Evolutionary conservation across 2,797 vertebrate species (phyloP), one percentile per base, ranked within the genome.

Genomic region (Halcyon chelicuti): DNA sequence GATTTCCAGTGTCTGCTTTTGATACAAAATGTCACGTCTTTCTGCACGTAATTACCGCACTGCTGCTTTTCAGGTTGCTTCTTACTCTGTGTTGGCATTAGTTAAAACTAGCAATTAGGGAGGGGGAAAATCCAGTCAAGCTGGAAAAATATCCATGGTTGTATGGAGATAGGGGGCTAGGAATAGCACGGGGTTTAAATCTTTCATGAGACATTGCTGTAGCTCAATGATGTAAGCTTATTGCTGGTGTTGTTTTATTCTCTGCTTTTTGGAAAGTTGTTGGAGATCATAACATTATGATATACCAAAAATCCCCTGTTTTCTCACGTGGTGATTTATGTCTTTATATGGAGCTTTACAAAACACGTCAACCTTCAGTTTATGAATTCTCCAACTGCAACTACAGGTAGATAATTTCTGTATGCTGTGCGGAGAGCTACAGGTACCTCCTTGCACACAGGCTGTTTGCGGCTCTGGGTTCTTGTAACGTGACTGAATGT

Each of bases 51-150:
- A 91, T 68, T 83, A 14, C 62, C 58, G 70, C 70, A 5, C 44
- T 35, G 54, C 66, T 31, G 62, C 44, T 78, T 90, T 86, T 81
- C 21, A 66, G 78, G 82, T 44, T 78, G 76, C 17, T 75, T 88
- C 26, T 90, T 63, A 29, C 49, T 55, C 81, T 71, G 0, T 1
- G 7, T 60, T 73, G 49, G 37, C 49, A 72, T 86, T 70, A 67
- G 75, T 65, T 82, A 71, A 91, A 94, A 54, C 85, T 81, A 68
- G 73, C 66, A 91, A 68, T 91, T 95, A 94, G 54, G 49, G 80
- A 94, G 73, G 66, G 82, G 93, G 87, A 60, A 94, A 68, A 93
- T 88, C 88, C 86, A 65, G 94, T 90, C 85, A 81, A 51, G 76
- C 95, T 94, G 92, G 94, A 93, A 96, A 84, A 96, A 92, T 90